Base-by-base conservation (phyloP, 2,113 vertebrate genomes). In the Jacana jacana region DNA sequence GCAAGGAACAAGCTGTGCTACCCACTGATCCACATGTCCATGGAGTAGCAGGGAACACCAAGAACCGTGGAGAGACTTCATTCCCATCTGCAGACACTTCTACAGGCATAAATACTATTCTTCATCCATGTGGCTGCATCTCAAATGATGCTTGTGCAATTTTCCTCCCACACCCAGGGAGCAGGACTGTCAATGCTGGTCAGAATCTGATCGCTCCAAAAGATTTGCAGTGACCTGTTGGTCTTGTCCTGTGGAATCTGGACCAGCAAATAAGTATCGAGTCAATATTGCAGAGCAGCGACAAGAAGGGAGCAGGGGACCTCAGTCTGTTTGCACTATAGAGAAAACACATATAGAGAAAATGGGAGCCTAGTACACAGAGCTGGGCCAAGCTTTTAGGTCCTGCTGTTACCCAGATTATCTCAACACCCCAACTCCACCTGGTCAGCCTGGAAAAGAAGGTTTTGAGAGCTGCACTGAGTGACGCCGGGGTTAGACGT, bases 1-100 rank as follows among this genome's bases (percentile, higher is more conserved):
- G 65, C 92, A 97, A 66, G 96, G 80, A 88, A 84, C 84, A 94
- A 80, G 85, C 78, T 77, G 57, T 64, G 89, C 71, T 93, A 88
- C 73, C 25, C 52, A 79, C 33, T 3, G 6, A 49, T 31, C 65
- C 49, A 14, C 10, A 1, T 18, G 11, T 63, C 79, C 70, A 8
- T 25, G 40, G 42, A 91, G 81, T 5, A 94, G 28, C 66, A 85
- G 63, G 40, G 49, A 82, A 70, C 87, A 70, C 39, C 60, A 49
- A 20, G 78, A 64, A 5, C 57, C 11, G 2, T 61, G 52, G 58
- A 77, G 63, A 93, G 52, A 64, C 69, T 76, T 52, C 6, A 0
- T 76, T 33, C 22, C 49, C 60, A 77, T 33, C 31, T 40, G 40
- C 72, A 91, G 55, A 16, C 19, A 3, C 8, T 75, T 91, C 73